These are phyloP conservation scores for Pterobdella sp. DNA, from an alignment of 2,888 invertebrate genomes.

Conservation along the genomic window DNA sequence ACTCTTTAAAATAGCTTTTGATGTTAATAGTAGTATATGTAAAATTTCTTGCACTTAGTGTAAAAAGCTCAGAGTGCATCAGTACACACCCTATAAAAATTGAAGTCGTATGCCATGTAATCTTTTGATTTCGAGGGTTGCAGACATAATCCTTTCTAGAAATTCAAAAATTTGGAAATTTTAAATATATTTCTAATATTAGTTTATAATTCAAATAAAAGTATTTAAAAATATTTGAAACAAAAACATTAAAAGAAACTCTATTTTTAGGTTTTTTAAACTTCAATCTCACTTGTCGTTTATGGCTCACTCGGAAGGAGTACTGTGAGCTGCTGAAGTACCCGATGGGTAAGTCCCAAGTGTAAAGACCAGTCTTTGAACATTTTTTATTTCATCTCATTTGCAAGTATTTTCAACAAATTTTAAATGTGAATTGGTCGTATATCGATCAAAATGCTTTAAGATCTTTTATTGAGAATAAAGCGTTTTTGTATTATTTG, in stretches of 20 bases:
- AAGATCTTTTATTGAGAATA: no score
- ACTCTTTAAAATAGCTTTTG: no score
- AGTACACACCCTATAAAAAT: constrained; percentile 35
- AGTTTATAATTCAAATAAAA: neutral
- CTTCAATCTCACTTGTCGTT: neutral
- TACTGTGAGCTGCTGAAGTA: constrained; percentile 33
- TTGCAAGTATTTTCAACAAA: no score
- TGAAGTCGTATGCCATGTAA: constrained; percentile 29
- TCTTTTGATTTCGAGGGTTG: neutral
- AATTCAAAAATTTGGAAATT: neutral
- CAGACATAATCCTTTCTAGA: constrained; percentile 19
- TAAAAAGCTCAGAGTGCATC: no score
- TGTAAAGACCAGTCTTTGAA: constrained; percentile 12
- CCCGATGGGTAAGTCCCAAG: constrained; percentile 38
- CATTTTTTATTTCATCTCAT: no score
- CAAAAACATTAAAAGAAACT: neutral
- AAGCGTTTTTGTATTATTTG: no score
- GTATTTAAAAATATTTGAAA: neutral
- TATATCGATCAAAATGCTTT: no score
- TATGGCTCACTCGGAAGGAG: constrained; percentile 34
- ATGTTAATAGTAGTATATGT: no score
- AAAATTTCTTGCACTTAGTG: no score
- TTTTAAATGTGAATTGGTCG: no score
- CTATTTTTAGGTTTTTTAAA: neutral
- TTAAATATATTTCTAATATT: neutral